phyloP scores from a whole-genome alignment of 2,888 invertebrate species.

The Shargacucullia verbasci region DNA sequence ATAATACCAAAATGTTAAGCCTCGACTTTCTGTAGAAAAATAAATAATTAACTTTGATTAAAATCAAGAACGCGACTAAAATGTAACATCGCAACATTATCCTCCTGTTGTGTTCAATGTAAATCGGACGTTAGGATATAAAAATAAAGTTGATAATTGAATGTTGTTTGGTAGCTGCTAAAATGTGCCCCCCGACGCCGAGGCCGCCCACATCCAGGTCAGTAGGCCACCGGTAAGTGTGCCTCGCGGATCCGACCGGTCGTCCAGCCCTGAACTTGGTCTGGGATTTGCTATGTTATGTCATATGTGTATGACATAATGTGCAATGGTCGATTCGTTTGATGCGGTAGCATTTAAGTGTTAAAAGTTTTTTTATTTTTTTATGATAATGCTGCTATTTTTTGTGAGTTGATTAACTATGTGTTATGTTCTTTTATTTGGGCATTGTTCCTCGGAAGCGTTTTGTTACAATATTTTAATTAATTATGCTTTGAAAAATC shows the following conservation, averaged over 20 bases:
- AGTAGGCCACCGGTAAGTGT: conserved; percentile 67
- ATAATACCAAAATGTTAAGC: conserved; percentile 23
- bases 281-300: conserved; percentile 67
- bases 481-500: neutral
- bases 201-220: conserved; percentile 64
- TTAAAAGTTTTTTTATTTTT: neutral
- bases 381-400: neutral
- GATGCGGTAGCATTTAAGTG: conserved; percentile 4
- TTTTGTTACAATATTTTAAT: neutral
- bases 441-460: neutral
- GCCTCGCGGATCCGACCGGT: conserved; percentile 70
- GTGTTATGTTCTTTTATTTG: neutral
- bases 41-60: conserved; percentile 46
- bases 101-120: conserved; percentile 13
- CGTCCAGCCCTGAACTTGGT: conserved; percentile 82
- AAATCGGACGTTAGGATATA: conserved; percentile 24
- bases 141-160: conserved; percentile 43
- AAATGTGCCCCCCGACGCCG: conserved; percentile 50
- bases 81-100: conserved; percentile 44
- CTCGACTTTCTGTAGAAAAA: conserved; percentile 32
- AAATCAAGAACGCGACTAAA: conserved; percentile 47
- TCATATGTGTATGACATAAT: conserved; percentile 59
- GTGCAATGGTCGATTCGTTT: conserved; percentile 14
- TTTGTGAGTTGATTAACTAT: no score
- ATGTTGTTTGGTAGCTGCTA: conserved; percentile 15